Base-by-base conservation (phyloP, 2,113 vertebrate genomes). In the Amphiprion ocellaris region DNA sequence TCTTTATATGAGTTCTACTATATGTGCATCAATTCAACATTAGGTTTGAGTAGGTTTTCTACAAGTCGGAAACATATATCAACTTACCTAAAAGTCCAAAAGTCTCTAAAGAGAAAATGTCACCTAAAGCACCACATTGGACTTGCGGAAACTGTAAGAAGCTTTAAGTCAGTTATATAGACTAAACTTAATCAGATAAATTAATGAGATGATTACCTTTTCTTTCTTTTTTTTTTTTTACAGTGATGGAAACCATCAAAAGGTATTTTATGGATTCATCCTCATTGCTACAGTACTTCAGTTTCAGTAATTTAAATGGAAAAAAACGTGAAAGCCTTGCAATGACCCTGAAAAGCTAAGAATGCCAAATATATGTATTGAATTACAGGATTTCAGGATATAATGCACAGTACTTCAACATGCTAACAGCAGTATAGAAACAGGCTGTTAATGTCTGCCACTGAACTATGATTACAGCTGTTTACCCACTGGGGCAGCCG, bases 391-490 rank as follows among this genome's bases (percentile, higher is more conserved):
- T 54, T 81, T n/a, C 24, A 26, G 61, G 61, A 68, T 79, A 50
- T 87, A 74, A 84, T 76, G 78, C 52, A 58, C 72, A 70, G 37
- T 67, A 52, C 67, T 79, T 81, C 67, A 82, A 41, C 80, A 53
- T 69, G 67, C 75, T 83, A 71, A 74, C 80, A 79, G 67, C 49
- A 58, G 66, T 44, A 50, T 53, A 58, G 59, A 82, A 41, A 63
- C 60, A 73, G 75, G 21, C 69, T 78, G 68, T 72, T 90, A 87
- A 85, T 76, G 69, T 73, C 73, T 77, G 66, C 53, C 14, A 54
- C 69, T 74, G 54, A 85, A 72, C 76, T 68, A 69, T 89, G 89
- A 89, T 89, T 86, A 86, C 77, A 84, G 89, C 68, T 81, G 83
- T 86, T 92, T 84, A 84, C 59, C 79, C 79, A 85, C 69, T 58